Conservation (phyloP, 2,797 vertebrate species). For the Muscicapa comitata region DNA sequence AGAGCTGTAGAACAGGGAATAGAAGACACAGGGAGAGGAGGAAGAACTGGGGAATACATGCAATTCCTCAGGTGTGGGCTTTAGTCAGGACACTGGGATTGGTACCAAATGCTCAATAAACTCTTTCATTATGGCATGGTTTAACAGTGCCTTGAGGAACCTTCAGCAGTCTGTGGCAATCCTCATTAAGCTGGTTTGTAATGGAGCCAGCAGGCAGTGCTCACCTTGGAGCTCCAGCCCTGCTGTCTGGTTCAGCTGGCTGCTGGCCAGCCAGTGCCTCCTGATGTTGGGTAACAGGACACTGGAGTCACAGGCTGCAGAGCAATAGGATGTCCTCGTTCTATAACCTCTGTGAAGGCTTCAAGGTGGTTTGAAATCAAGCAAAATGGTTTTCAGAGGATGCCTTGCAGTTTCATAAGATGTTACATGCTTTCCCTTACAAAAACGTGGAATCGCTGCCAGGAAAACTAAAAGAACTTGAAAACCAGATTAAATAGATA, state of each 20-base stretch:
- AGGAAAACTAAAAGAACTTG: neutral
- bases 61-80: neutral
- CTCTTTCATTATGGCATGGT: neutral
- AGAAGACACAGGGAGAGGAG: neutral
- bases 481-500: constrained; percentile 26
- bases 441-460: neutral
- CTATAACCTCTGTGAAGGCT: neutral
- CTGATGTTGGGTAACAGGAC: neutral
- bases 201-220: neutral
- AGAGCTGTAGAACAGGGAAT: neutral
- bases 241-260: neutral
- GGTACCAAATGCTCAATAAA: neutral
- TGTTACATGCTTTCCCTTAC: neutral
- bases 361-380: neutral
- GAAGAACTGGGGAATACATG: neutral
- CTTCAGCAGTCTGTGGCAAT: neutral
- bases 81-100: neutral
- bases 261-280: neutral
- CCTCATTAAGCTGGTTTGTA: neutral
- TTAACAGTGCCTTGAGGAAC: neutral
- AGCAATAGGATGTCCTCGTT: neutral
- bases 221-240: neutral
- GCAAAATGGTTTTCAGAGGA: neutral
- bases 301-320: neutral
- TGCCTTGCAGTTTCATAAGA: neutral